Evolutionary conservation across 2,797 vertebrate genomes (phyloP), one percentile per base, ranked within the genome.

Genomic region (Triplophysa bombifrons): DNA sequence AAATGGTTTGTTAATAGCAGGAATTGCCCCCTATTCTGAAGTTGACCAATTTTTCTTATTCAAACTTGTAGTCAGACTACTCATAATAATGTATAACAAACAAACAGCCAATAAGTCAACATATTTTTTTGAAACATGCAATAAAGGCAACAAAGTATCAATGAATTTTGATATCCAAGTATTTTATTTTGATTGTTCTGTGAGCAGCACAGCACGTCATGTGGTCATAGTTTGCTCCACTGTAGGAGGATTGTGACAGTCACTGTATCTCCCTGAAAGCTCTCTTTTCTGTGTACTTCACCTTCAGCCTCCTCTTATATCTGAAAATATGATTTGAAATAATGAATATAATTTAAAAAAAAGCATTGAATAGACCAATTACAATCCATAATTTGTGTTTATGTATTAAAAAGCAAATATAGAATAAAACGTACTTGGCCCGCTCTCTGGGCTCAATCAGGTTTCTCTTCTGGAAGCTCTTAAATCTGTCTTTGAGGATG

Each of bases 381-480:
- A 30, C 41, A 50, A 30, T 30, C 10, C 3, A 25, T 44, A 10
- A 27, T n/a, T 20, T n/a, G 2, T 53, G 50, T 19, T 3, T 6
- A 19, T 38, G 3, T 11, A 19, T 17, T 38, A 13, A 34, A 50
- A 51, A 55, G 13, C 13, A 20, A 56, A 56, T n/a, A 63, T 17
- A 30, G 6, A 17, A 9, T 63, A 19, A 34, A 63, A 30, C 95
- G 93, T 91, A 98, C 96, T 95, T 97, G 86, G 96, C 96, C 88
- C 96, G 86, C 61, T 97, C 95, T 76, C 96, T 90, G 0, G 97
- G 96, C 84, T 98, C 96, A 0, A 98, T 96, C 81, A 98, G 87
- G 87, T 95, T 98, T 78, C 97, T 94, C 88, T 94, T 95, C 92
- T 98, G 96, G 48, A 98, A 88, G 82, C 96, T 98, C 92, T 96